These are phyloP conservation scores for Trididemnum nubilum DNA, from an alignment of 23 tunicate species.

Conservation along the genomic window DNA sequence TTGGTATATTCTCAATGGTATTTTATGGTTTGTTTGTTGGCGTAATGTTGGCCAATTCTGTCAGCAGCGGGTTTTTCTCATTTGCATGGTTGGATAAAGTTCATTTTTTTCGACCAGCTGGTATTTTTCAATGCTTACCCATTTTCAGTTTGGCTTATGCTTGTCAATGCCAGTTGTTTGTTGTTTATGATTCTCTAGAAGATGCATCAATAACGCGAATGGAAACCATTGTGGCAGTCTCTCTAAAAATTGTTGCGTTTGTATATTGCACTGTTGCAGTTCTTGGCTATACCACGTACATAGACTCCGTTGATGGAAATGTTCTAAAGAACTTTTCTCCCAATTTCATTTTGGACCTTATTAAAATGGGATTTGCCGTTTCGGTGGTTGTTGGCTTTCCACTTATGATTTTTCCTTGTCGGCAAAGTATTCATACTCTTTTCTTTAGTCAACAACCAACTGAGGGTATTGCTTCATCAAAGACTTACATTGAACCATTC, in stretches of 20 bases:
- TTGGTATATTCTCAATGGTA: slow-evolving; percentile 72
- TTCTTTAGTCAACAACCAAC: slow-evolving; percentile 74
- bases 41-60: slow-evolving; percentile 72
- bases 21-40: slow-evolving; percentile 71
- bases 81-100: slow-evolving; percentile 69
- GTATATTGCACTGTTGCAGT: slow-evolving; percentile 83
- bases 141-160: slow-evolving; percentile 93
- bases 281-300: slow-evolving; percentile 77
- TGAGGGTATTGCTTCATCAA: slow-evolving; percentile 74
- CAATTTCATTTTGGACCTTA: slow-evolving; percentile 55
- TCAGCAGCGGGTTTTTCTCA: slow-evolving; percentile 67
- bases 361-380: slow-evolving; percentile 87
- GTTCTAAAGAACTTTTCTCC: slow-evolving; percentile 75
- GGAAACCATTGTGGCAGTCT: slow-evolving; percentile 63
- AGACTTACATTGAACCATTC: slow-evolving; percentile 89
- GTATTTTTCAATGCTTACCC: slow-evolving; percentile 88
- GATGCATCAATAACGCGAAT: slow-evolving; percentile 73
- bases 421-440: slow-evolving; percentile 89
- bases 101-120: slow-evolving; percentile 63
- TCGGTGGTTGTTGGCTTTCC: slow-evolving; percentile 99
- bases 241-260: slow-evolving; percentile 78
- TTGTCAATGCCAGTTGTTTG: slow-evolving; percentile 95
- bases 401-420: slow-evolving; percentile 91
- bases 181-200: slow-evolving; percentile 86
- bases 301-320: slow-evolving; percentile 72